Evolutionary conservation across 2,797 vertebrate species (phyloP), one percentile per base, ranked within the genome.

Genomic region (Pseudopleuronectes americanus): DNA sequence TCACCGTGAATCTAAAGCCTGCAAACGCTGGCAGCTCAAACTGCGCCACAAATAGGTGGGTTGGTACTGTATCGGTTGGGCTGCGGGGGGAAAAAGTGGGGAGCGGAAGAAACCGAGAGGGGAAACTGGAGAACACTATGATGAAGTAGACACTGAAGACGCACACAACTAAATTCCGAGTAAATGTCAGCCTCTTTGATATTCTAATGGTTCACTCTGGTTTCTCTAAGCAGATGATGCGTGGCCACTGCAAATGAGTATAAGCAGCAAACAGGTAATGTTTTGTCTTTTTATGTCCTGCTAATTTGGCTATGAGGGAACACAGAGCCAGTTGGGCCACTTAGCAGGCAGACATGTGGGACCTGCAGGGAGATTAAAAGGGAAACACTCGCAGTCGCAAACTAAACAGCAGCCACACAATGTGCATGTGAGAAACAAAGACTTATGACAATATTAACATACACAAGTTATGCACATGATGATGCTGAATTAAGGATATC

Each of bases 161-260:
- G 7, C 76, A 69, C 79, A 71, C 73, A 77, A 76, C 67, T 87
- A 77, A 75, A 77, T 82, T 88, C 74, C 72, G 51, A 79, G 79
- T 90, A 91, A 92, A 93, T 93, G 92, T 91, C 92, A 91, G 65
- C 81, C 90, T 92, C 79, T 90, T 92, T 93, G 85, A 91, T 90
- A 92, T 92, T 90, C 90, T 83, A 86, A 90, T 84, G 85, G 80
- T 80, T 86, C 79, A 75, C 77, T 72, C 79, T 83, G 91, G 91
- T 92, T 90, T 86, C 85, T 89, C 87, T 84, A 80, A 90, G 84
- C 80, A 86, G 86, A 82, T 90, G 90, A 92, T 87, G 89, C 79
- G 76, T 88, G 79, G 71, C 85, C 76, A 85, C 83, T 91, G 84
- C 84, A 89, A 86, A 92, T 90, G 87, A 90, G 87, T 85, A 79